Evolutionary conservation across 1,140 invertebrate genomes (phyloP), one percentile per base, ranked within the genome.

Genomic region (Drosophila watanabei): DNA sequence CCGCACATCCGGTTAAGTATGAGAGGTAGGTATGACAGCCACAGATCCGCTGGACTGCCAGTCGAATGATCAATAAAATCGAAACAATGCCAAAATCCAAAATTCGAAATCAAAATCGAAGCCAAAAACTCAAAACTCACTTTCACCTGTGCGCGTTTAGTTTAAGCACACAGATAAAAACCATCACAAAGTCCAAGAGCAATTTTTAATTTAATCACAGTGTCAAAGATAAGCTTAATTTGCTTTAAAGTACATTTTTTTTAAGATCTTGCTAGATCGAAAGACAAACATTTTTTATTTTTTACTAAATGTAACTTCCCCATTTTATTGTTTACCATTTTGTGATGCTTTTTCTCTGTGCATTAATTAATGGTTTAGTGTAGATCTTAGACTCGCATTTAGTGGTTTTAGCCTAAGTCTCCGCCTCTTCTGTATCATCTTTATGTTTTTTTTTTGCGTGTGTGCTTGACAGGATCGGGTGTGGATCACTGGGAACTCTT

Each of bases 1-100:
- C 92, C 77, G 79, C 92, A 73, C 92, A 93, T 89, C 83, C 92
- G 78, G 92, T 93, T 69, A 93, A 93, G 84, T 93, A 93, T 92
- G 92, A 93, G 80, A 93, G 92, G 92, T 93, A 89, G 87, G 92
- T 92, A 91, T 88, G 79, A 52, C 37, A 45, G 63, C 66, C 28
- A 28, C 61, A 39, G 41, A 45, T 37, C 24, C 51, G 65, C 69
- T 54, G 30, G 54, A 43, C 49, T 79, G 66, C 46, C 46, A 35
- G 43, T 49, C 46, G 56, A 63, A 52, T 39, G 37, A 57, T 39
- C 35, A 57, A 57, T 57, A 57, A 39, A 57, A 39, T 57, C 20
- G 1, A 79, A 73, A 59, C 51, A 72, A 45, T 69, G 24, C 46
- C 30, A 63, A 70, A 30, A 48, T n/a, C 11, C 32, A 59, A 54